Percentiles rank a stretch among this genome's conserved stretches.
Evolutionary conservation across 2,113 vertebrate genomes (phyloP).

Genomic region (Eurystomus gularis): DNA sequence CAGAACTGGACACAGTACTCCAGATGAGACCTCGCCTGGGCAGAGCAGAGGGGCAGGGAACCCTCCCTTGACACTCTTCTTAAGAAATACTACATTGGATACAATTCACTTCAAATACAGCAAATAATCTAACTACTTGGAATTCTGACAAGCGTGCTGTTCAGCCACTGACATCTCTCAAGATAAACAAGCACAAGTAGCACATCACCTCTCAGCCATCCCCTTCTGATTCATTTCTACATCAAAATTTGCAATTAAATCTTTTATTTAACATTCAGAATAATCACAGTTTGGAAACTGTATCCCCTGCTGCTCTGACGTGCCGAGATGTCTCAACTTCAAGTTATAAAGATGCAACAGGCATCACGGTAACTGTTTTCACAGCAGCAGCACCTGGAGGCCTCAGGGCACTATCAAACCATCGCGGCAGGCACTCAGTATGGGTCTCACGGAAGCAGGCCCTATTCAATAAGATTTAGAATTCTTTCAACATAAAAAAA

Average conservation of each 20-base stretch:
- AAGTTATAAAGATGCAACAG: background rate
- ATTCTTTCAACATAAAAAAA: background rate
- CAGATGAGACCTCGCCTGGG: no score
- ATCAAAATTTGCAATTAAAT: background rate
- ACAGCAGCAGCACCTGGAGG: background rate
- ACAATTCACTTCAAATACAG: background rate
- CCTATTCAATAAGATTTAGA: background rate
- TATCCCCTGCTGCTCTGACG: background rate
- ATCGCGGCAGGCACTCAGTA: background rate
- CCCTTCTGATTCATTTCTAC: background rate
- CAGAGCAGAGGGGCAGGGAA: no score
- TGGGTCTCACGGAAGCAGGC: background rate
- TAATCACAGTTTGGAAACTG: background rate
- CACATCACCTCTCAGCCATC: background rate
- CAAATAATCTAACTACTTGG: background rate
- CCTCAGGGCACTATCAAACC: background rate
- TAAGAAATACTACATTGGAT: background rate
- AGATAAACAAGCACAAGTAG: background rate
- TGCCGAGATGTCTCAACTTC: background rate
- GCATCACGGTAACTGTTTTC: background rate
- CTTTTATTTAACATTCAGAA: background rate
- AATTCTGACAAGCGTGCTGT: background rate
- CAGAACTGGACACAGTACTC: no score
- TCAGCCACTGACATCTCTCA: background rate
- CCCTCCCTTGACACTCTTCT: no score